phyloP scores from a whole-genome alignment of 64 coral and sea anemone genomes.

The Acropora yongei region DNA sequence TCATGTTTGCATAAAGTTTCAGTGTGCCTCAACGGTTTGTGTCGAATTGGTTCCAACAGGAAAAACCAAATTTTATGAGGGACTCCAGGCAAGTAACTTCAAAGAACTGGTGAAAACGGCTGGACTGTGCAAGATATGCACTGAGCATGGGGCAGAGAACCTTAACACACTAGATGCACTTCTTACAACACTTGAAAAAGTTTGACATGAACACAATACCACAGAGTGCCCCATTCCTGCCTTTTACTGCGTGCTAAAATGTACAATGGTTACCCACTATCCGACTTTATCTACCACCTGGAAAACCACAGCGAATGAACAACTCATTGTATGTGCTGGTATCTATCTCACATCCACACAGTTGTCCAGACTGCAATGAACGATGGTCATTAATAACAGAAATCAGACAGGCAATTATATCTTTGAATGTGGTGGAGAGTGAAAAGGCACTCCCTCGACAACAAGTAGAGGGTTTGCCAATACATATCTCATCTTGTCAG shows the following conservation, averaged over 20 bases:
- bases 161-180: conserved; percentile 32
- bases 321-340: conserved; percentile 65
- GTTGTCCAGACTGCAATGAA: conserved; percentile 43
- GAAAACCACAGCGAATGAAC: conserved; percentile 42
- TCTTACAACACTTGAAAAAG: not conserved
- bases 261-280: conserved; percentile 38
- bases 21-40: conserved; percentile 39
- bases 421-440: not conserved
- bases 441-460: not conserved
- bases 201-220: not conserved
- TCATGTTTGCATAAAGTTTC: too few species aligned
- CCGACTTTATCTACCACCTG: conserved; percentile 51
- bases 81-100: conserved; percentile 53
- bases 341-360: conserved; percentile 30
- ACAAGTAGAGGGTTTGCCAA: conserved; percentile 15
- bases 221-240: conserved; percentile 13
- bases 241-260: conserved; percentile 38
- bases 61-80: conserved; percentile 51
- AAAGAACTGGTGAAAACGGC: conserved; percentile 50
- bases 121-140: conserved; percentile 60
- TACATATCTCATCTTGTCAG: conserved; percentile 31
- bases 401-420: not conserved
- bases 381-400: not conserved
- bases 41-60: conserved; percentile 38
- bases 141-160: conserved; percentile 54